phyloP scores from a whole-genome alignment of 1,140 invertebrate species.

The Acyrthosiphon pisum region DNA sequence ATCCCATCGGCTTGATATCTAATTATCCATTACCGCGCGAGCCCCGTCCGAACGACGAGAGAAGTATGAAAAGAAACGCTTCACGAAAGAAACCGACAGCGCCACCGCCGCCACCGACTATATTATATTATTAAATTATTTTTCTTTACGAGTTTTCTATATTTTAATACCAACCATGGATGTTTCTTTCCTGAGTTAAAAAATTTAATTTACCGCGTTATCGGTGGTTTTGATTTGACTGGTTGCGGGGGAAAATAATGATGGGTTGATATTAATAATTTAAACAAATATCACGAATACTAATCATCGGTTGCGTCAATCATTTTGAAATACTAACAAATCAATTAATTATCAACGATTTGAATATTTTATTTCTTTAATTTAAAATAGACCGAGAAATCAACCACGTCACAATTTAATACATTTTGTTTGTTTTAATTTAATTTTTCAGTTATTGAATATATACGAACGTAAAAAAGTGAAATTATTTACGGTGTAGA shows the following conservation, averaged over 20 bases:
- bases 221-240: background rate
- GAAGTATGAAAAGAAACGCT: background rate
- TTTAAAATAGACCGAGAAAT: background rate
- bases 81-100: background rate
- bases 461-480: background rate
- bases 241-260: background rate
- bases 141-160: background rate
- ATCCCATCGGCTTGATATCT: background rate
- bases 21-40: background rate
- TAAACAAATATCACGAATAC: background rate
- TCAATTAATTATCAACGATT: background rate
- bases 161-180: background rate
- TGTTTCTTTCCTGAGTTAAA: background rate
- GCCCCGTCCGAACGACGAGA: background rate
- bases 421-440: background rate
- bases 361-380: background rate
- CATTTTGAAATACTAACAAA: background rate
- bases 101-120: background rate
- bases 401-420: background rate
- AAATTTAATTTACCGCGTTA: background rate
- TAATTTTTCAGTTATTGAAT: background rate
- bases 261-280: background rate
- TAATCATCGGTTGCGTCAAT: background rate
- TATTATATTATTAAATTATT: slow-evolving; percentile 13
- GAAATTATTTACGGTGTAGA: background rate